phyloP scores from a whole-genome alignment of 2,797 vertebrate genomes.

The Sebastes trivittatus region DNA sequence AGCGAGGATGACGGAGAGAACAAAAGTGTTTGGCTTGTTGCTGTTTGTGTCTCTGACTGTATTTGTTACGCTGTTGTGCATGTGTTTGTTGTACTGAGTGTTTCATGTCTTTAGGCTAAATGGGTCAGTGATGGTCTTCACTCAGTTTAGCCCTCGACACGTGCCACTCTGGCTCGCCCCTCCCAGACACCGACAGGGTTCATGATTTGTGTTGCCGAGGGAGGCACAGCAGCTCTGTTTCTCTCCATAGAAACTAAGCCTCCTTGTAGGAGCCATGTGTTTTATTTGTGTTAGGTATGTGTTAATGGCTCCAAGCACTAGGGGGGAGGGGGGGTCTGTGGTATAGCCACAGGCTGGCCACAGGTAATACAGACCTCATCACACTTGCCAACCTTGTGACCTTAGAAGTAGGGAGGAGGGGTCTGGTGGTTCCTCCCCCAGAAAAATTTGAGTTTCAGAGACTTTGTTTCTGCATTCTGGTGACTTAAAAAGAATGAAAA shows the following conservation, averaged over 20 bases:
- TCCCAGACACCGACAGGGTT: conserved; percentile 8
- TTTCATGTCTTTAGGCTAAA: conserved; percentile 26
- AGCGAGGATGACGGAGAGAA: conserved; percentile 11
- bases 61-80: not conserved
- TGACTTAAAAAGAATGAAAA: too few relatives aligned
- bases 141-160: conserved; percentile 24
- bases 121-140: conserved; percentile 16
- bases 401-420: too few relatives aligned
- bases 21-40: conserved; percentile 1
- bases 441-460: too few relatives aligned
- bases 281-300: too few relatives aligned
- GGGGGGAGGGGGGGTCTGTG: too few relatives aligned
- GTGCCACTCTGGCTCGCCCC: conserved; percentile 16
- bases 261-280: too few relatives aligned
- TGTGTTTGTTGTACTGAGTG: conserved; percentile 1
- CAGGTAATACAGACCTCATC: too few relatives aligned
- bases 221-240: conserved; percentile 12
- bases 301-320: too few relatives aligned
- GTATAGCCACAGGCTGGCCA: too few relatives aligned
- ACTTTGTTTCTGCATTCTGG: too few relatives aligned
- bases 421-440: too few relatives aligned
- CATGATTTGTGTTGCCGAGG: conserved; percentile 43
- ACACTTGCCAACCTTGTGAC: too few relatives aligned
- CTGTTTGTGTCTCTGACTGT: conserved; percentile 23
- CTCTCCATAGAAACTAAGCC: conserved; percentile 56